Evolutionary conservation across 2,888 invertebrate genomes (phyloP).

Genomic region (Plebejus anna): DNA sequence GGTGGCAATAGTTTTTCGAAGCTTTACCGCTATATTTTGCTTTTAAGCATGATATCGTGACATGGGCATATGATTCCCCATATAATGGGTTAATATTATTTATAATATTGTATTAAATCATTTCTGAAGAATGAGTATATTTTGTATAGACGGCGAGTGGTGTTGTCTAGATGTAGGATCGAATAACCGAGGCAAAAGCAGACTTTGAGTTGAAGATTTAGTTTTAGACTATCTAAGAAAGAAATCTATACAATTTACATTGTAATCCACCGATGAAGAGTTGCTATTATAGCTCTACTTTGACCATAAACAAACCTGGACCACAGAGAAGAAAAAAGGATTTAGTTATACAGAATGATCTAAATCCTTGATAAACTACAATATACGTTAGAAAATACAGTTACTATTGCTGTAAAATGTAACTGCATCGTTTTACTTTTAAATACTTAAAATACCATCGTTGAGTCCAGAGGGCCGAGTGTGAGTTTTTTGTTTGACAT

Average conservation of each 20-base stretch:
- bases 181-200: neutral
- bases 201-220: constrained; percentile 1
- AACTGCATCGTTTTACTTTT: neutral
- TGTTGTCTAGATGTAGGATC: constrained; percentile 7
- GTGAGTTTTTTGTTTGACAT: too few species aligned
- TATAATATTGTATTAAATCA: constrained; percentile 20
- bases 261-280: constrained; percentile 2
- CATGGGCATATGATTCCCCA: constrained; percentile 26
- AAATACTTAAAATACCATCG: neutral
- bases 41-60: constrained; percentile 3
- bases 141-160: constrained; percentile 19
- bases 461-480: neutral
- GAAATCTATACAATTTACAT: neutral
- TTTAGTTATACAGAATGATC: neutral
- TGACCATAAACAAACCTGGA: constrained; percentile 3
- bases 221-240: neutral
- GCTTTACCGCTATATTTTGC: constrained; percentile 27
- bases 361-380: neutral
- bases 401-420: neutral
- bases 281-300: neutral
- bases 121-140: constrained; percentile 18
- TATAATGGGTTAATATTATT: constrained; percentile 24
- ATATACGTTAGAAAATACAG: too few species aligned
- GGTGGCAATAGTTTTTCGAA: constrained; percentile 41
- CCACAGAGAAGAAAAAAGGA: neutral